Base-by-base conservation (phyloP, 2,888 invertebrate species). In the Drosophila koepferae region DNA sequence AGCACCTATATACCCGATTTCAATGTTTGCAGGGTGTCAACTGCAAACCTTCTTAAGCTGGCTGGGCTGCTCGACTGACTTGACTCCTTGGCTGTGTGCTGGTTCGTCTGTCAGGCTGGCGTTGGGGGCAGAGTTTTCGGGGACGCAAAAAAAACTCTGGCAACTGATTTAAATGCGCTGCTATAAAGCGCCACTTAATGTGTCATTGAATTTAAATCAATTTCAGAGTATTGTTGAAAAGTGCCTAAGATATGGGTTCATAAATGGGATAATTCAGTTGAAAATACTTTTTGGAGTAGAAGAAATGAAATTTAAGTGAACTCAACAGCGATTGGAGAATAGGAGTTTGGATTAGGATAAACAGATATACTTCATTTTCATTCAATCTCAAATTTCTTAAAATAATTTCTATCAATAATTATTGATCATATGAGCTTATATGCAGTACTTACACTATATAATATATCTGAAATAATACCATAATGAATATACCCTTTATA, bases 141-240 rank as follows among this genome's bases (percentile, higher is more conserved):
- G 65, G 77, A 63, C 63, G 63, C 70, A 67, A 63, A 44, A 65
- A 71, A 44, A 65, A 71, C 58, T 67, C 59, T 63, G 66, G 38
- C 71, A 79, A 86, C 81, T 88, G 86, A 86, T 86, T 88, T 86
- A 88, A 86, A 86, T 83, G 80, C 53, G 72, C 72, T 49, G 78
- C 78, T 79, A 77, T 75, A 69, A 76, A 86, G 86, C 89, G 86
- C 89, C 86, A 86, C 85, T 85, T 85, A 89, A 84, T 84, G 72
- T 82, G 78, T 66, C 80, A 88, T 86, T 84, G 86, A 84, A 80
- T 81, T 84, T 62, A 66, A 81, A 81, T 76, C 74, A 81, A 74
- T 77, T 80, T 66, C 44, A 23, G n/a, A 0, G 6, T 56, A n/a
- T 48, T 53, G 28, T 54, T 72, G 3, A 36, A 53, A 40, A 44